Conservation (phyloP, 2,888 invertebrate species). For the Syritta pipiens region DNA sequence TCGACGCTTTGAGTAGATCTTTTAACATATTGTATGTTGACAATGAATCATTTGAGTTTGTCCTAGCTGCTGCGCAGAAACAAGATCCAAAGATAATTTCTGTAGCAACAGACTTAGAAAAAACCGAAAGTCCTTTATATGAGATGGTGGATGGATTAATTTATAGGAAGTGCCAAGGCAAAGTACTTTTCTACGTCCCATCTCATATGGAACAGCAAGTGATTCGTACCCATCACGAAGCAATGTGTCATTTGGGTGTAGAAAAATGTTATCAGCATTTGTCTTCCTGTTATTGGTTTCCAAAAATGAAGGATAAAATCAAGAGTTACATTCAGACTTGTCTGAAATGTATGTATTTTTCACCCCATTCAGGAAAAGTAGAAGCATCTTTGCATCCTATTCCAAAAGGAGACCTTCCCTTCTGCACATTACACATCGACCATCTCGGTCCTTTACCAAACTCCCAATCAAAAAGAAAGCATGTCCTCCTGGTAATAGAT, state of each 20-base stretch:
- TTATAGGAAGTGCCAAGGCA: conserved; percentile 9
- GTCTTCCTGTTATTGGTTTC: conserved; percentile 75
- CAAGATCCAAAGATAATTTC: conserved; percentile 62
- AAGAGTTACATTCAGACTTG: conserved; percentile 76
- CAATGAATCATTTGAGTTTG: background rate
- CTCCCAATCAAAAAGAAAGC: background rate
- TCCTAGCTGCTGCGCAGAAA: conserved; percentile 34
- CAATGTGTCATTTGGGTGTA: conserved; percentile 72
- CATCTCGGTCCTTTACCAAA: conserved; percentile 3
- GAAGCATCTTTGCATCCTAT: conserved; percentile 76
- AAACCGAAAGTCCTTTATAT: conserved; percentile 16
- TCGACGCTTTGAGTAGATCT: too few species aligned
- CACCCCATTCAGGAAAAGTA: conserved; percentile 71
- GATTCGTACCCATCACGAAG: conserved; percentile 39
- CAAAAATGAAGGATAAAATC: conserved; percentile 74
- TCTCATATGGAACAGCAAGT: conserved; percentile 60
- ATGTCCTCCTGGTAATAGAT: conserved; percentile 71
- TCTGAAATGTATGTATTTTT: conserved; percentile 74
- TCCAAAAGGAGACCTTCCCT: conserved; percentile 74
- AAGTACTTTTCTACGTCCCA: conserved; percentile 49
- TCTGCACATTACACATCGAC: conserved; percentile 75
- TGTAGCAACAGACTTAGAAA: conserved; percentile 56
- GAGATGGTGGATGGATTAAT: conserved; percentile 30
- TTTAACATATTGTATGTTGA: conserved; percentile 11
- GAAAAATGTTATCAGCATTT: conserved; percentile 70